Evolutionary conservation across 2,113 vertebrate genomes (phyloP).

Genomic region (Anoura caudifer): DNA sequence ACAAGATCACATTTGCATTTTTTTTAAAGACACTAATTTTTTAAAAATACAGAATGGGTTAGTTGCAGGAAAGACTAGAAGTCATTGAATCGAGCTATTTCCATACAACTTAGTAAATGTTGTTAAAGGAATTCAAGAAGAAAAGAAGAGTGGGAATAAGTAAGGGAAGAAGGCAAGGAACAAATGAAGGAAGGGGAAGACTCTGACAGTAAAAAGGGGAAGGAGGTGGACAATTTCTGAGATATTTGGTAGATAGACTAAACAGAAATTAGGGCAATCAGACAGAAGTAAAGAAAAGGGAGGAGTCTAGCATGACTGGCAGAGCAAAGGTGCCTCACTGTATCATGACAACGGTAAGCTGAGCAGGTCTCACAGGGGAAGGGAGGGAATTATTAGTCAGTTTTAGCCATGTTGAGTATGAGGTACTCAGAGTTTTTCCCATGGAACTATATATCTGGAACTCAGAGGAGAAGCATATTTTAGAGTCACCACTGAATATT

Average conservation of each 20-base stretch:
- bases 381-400: not conserved
- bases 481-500: not conserved
- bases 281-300: not conserved
- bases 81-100: constrained; percentile 1
- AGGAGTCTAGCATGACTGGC: not conserved
- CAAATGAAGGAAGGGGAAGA: not conserved
- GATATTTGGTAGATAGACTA: not conserved
- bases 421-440: not conserved
- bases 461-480: not conserved
- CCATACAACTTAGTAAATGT: not conserved
- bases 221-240: not conserved
- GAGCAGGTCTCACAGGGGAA: not conserved
- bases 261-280: not conserved
- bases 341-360: not conserved
- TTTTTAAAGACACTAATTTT: not conserved
- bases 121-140: not conserved
- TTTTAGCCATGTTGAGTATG: not conserved
- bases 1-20: not conserved
- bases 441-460: not conserved
- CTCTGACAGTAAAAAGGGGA: not conserved
- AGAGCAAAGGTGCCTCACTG: not conserved
- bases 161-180: not conserved
- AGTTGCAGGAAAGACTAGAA: not conserved
- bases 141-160: not conserved
- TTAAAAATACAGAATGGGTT: not conserved